Conservation (phyloP, 2,113 vertebrate species). For the Otis tarda region DNA sequence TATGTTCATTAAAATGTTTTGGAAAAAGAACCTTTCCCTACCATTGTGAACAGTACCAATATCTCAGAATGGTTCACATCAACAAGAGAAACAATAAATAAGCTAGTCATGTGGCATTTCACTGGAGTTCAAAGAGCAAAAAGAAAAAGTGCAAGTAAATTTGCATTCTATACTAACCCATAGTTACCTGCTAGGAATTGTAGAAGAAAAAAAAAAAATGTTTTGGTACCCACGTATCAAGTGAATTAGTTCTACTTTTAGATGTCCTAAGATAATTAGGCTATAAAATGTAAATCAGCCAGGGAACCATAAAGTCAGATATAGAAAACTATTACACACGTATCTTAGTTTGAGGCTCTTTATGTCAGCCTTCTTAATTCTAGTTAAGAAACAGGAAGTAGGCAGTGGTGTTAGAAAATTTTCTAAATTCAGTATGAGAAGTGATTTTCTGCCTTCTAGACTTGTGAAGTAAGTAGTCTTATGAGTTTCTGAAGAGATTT, state of each 20-base stretch:
- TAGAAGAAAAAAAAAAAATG: not conserved
- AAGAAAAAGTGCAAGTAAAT: not conserved
- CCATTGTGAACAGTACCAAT: not conserved
- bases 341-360: not conserved
- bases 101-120: not conserved
- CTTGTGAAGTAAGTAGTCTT: not conserved
- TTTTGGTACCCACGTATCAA: not conserved
- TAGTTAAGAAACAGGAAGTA: not conserved
- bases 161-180: not conserved
- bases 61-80: not conserved
- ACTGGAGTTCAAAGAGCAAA: not conserved
- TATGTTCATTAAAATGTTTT: not conserved
- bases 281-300: not conserved
- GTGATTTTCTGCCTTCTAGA: not conserved
- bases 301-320: not conserved
- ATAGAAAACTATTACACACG: not conserved
- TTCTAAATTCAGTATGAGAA: not conserved
- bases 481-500: not conserved
- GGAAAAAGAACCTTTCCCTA: not conserved
- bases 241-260: not conserved
- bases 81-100: not conserved
- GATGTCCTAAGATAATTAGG: not conserved
- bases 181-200: not conserved
- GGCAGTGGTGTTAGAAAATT: not conserved
- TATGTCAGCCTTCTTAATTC: not conserved